Evolutionary conservation across 2,797 vertebrate genomes (phyloP), one percentile per base, ranked within the genome.

Genomic region (Nasua narica): DNA sequence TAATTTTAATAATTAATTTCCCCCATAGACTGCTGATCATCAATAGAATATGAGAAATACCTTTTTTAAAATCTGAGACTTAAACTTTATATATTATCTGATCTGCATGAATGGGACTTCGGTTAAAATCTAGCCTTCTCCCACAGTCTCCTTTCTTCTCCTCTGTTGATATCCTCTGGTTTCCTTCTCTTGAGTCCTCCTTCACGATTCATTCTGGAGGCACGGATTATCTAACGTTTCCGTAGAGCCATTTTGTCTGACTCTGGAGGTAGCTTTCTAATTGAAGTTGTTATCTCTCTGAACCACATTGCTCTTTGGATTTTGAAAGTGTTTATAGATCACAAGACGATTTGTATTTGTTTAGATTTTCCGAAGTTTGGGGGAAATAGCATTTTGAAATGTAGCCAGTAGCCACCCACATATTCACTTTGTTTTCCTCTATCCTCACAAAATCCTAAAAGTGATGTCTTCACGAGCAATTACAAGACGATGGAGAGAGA

Each of bases 321-420:
- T 94, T 92, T 87, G 43, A 94, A 92, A 95, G 70, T 94, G 56
- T 93, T 85, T 94, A 43, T 87, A 79, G 69, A 93, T 86, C 15
- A 2, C 13, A 88, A 65, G 87, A 70, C 29, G 72, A 48, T 74
- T 96, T 95, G 87, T 92, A 37, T 78, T 96, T 95, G 87, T 91
- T 97, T 94, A 83, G 84, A 93, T 87, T 95, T 92, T 82, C 60
- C 52, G n/a, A 76, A 96, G 78, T 82, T 86, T 21, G 54, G 83
- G 69, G 46, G 58, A 87, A 97, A 52, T 48, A 70, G 40, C 32
- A 4, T 83, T n/a, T 77, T 97, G 92, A 81, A 97, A 76, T 58
- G 18, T n/a, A 95, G 74, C 92, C 60, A 76, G 0, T 43, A 48
- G 8, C 52, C 46, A 65, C 54, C 56, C 46, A 56, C 21, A 2